phyloP scores from a whole-genome alignment of 30 jellyfish, hydroid and myxozoan species.

The Pelagia noctiluca region DNA sequence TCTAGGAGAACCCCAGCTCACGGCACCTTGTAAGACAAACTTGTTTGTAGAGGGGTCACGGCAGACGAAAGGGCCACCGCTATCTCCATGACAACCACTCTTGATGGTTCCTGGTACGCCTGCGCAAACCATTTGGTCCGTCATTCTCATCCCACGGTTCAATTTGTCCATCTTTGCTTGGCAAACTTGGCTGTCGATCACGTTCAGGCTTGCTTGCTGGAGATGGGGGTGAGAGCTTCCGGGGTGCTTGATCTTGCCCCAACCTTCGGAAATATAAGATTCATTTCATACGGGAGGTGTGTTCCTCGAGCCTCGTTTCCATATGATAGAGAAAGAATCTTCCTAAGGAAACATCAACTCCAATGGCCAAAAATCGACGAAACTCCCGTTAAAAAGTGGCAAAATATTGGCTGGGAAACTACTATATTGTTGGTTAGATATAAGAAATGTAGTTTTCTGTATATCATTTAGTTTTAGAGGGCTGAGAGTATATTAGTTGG shows the following conservation, averaged over 20 bases:
- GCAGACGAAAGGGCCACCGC: slow-evolving; percentile 96
- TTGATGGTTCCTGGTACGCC: slow-evolving; percentile 68
- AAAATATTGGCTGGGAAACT: no score
- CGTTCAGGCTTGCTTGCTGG: slow-evolving; percentile 82
- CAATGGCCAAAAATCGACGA: not conserved
- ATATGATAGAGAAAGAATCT: no score
- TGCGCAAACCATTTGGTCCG: slow-evolving; percentile 73
- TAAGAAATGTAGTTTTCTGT: no score
- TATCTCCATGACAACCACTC: slow-evolving; percentile 97
- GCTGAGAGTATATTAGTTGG: no score
- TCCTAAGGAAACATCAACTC: not conserved
- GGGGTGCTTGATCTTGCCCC: slow-evolving; percentile 85
- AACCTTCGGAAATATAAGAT: slow-evolving; percentile 58
- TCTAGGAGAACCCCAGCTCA: slow-evolving; percentile 90
- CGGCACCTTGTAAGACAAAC: slow-evolving; percentile 91
- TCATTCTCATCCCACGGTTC: slow-evolving; percentile 26
- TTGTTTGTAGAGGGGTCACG: slow-evolving; percentile 43
- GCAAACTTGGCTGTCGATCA: slow-evolving; percentile 66
- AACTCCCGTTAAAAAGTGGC: no score
- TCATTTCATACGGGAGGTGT: no score
- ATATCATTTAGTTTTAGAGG: no score
- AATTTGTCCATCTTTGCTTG: slow-evolving; percentile 23
- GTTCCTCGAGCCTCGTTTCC: no score
- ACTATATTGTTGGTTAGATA: no score
- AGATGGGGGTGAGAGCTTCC: slow-evolving; percentile 66